Evolutionary conservation across 2,113 vertebrate genomes (phyloP).

Genomic region (Laticauda laticaudata): DNA sequence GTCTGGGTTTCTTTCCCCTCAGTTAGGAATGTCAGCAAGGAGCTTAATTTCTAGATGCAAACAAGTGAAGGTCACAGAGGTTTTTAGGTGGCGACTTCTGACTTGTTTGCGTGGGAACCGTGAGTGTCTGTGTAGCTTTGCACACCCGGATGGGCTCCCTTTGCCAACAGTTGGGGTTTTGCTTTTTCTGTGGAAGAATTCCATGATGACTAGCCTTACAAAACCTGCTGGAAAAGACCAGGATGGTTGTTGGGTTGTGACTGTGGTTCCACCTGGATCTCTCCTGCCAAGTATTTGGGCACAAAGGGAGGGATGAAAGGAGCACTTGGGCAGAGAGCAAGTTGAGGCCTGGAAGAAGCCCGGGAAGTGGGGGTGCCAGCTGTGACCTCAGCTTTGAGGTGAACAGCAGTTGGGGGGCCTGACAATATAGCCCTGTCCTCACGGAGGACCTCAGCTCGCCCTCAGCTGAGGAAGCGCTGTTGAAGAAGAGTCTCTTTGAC

Average conservation of each 20-base stretch:
- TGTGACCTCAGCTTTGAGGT: background rate
- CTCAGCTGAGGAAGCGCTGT: no score
- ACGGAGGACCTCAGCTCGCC: background rate
- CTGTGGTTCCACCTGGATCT: background rate
- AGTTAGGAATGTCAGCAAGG: conserved; percentile 15
- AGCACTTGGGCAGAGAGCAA: background rate
- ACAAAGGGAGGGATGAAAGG: background rate
- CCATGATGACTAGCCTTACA: background rate
- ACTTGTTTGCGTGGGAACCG: background rate
- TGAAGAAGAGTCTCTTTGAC: background rate
- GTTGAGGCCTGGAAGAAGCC: background rate
- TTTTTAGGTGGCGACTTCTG: background rate
- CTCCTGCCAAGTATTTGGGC: background rate
- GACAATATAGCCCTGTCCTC: background rate
- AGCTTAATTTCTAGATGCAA: background rate
- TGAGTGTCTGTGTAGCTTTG: background rate
- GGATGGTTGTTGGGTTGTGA: background rate
- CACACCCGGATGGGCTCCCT: conserved; percentile 1
- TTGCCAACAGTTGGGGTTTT: background rate
- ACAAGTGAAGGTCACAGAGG: background rate
- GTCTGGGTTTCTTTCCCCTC: background rate
- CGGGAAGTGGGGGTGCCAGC: background rate
- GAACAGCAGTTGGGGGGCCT: accelerated
- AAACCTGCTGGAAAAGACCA: background rate
- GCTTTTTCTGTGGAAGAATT: background rate